phyloP scores from a whole-genome alignment of 2,888 invertebrate species.

The Hypercompe scribonia region DNA sequence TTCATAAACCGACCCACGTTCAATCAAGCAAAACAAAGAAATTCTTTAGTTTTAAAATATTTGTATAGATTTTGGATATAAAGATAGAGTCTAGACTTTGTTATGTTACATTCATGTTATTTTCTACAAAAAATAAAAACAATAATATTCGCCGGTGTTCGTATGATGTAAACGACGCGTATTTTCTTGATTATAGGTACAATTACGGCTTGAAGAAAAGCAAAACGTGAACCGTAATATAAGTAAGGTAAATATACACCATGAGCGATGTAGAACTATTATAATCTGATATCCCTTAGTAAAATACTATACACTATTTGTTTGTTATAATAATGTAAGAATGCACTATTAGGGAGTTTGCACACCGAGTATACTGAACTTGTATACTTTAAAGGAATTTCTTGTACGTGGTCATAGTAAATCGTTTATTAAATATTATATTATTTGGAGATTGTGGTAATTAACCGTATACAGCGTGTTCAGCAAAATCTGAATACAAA shows the following conservation, averaged over 20 bases:
- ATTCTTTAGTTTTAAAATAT: too few species aligned
- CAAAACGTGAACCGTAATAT: slow-evolving; percentile 15
- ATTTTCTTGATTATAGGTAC: background rate
- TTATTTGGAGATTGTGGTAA: background rate
- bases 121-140: background rate
- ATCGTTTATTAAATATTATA: background rate
- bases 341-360: slow-evolving; percentile 39
- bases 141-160: background rate
- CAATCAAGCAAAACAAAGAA: too few species aligned
- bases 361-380: slow-evolving; percentile 30
- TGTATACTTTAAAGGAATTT: background rate
- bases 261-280: slow-evolving; percentile 19
- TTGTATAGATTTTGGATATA: too few species aligned
- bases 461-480: background rate
- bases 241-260: slow-evolving; percentile 21
- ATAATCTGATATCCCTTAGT: slow-evolving; percentile 31
- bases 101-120: too few species aligned
- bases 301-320: slow-evolving; percentile 57
- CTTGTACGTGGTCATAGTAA: background rate
- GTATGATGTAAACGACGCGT: background rate
- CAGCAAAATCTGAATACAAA: background rate
- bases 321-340: slow-evolving; percentile 51
- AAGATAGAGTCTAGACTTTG: too few species aligned
- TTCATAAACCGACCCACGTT: too few species aligned
- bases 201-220: background rate